A percentile compares a stretch with the other conserved stretches of the same genome.
These are phyloP conservation scores for Spodoptera picta DNA, from an alignment of 2,888 invertebrate species.

Conservation along the genomic window DNA sequence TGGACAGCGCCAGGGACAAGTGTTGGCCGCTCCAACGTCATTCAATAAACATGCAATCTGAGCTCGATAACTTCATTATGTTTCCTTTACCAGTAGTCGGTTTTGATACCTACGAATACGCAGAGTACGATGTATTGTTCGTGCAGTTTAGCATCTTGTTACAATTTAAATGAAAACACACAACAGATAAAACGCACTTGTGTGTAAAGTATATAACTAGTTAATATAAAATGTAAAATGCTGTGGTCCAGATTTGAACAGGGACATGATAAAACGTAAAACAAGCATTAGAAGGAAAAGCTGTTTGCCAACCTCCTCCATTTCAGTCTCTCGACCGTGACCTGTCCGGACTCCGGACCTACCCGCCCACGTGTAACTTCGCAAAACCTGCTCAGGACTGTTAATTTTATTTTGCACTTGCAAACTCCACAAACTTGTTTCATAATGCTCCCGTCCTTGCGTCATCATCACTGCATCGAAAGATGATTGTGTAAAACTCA, in stretches of 20 bases:
- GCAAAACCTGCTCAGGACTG: constrained; percentile 78
- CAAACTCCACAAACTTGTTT: constrained; percentile 74
- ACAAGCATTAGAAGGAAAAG: constrained; percentile 58
- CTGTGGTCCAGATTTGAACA: too few relatives aligned
- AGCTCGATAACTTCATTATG: constrained; percentile 49
- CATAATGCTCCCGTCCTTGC: constrained; percentile 67
- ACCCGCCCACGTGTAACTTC: constrained; percentile 77
- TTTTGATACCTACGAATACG: constrained; percentile 44
- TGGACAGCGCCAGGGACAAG: constrained; percentile 41
- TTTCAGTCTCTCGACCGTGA: constrained; percentile 49
- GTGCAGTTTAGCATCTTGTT: constrained; percentile 38
- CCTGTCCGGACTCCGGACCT: constrained; percentile 58
- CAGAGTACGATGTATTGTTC: constrained; percentile 55
- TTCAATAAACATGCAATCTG: constrained; percentile 58
- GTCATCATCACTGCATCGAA: constrained; percentile 48
- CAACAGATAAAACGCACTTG: constrained; percentile 11
- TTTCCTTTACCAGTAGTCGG: constrained; percentile 52
- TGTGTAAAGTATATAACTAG: not conserved
- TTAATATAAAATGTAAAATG: not conserved
- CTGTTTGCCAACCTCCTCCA: constrained; percentile 69
- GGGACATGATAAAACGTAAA: too few relatives aligned
- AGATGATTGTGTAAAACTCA: constrained; percentile 12
- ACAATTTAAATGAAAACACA: constrained; percentile 38
- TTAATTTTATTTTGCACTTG: constrained; percentile 79
- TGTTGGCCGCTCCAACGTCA: constrained; percentile 36